Percentiles rank a stretch among this genome's conserved stretches.
Evolutionary conservation across 2,888 invertebrate genomes (phyloP).

Genomic region (Congeria kusceri): DNA sequence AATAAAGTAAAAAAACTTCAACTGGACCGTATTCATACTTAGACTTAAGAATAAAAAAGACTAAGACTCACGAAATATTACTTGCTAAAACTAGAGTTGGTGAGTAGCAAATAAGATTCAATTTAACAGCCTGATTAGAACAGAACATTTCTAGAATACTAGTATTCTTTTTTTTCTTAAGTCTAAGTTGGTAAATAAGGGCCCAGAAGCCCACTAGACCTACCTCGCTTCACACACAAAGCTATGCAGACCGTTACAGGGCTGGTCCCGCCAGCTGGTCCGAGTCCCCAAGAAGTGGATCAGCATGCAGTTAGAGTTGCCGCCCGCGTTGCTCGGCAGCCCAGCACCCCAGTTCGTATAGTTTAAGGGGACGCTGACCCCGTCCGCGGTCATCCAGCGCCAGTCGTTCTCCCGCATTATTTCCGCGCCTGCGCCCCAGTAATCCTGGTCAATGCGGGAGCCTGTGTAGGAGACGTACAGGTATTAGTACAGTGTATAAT

Average conservation of each 20-base stretch:
- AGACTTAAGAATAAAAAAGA: too few relatives aligned
- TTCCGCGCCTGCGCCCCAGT: conserved; percentile 47
- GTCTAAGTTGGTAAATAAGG: too few relatives aligned
- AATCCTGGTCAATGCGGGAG: conserved; percentile 39
- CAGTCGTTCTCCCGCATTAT: conserved; percentile 40
- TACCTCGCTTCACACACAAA: conserved; percentile 45
- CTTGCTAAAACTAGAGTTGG: too few relatives aligned
- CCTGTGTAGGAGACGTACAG: conserved; percentile 11
- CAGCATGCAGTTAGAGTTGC: conserved; percentile 41
- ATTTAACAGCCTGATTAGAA: too few relatives aligned
- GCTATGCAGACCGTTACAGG: conserved; percentile 38
- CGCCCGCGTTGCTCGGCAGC: conserved; percentile 37
- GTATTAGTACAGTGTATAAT: too few relatives aligned
- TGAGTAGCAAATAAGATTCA: too few relatives aligned
- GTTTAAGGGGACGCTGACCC: conserved; percentile 14
- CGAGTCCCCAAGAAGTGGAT: conserved; percentile 17
- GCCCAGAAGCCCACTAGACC: too few relatives aligned
- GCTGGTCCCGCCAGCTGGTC: conserved; percentile 37
- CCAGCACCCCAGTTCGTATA: conserved; percentile 36
- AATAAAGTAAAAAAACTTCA: too few relatives aligned
- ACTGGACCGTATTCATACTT: too few relatives aligned
- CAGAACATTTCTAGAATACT: too few relatives aligned
- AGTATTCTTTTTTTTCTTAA: too few relatives aligned
- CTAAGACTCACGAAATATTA: too few relatives aligned
- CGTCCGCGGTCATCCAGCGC: conserved; percentile 48